phyloP scores from a whole-genome alignment of 2,797 vertebrate genomes.

The Melanotaenia maccullochi region DNA sequence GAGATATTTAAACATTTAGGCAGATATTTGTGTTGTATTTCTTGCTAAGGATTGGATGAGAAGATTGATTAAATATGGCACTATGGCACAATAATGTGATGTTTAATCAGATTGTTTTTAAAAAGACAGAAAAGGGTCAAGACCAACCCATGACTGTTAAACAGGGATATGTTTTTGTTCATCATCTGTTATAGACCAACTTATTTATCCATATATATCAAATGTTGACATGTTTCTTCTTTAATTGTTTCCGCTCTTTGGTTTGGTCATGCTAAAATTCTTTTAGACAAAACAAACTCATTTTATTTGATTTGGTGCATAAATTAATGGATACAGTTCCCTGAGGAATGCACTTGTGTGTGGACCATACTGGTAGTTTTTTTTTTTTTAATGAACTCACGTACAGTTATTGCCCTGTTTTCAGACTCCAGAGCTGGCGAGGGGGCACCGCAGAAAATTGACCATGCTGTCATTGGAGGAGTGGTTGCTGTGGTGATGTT shows the following conservation, averaged over 20 bases:
- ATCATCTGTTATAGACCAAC: background rate
- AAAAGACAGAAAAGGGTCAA: background rate
- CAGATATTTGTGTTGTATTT: background rate
- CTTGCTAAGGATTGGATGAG: too few relatives aligned
- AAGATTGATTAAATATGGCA: too few relatives aligned
- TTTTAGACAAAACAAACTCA: conserved; percentile 46
- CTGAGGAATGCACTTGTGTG: conserved; percentile 22
- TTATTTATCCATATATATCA: conserved; percentile 21
- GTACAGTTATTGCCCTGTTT: conserved; percentile 64
- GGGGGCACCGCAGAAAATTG: conserved; percentile 90
- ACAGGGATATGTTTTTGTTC: too few relatives aligned
- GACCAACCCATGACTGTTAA: background rate
- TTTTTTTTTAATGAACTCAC: conserved; percentile 50
- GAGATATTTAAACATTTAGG: background rate
- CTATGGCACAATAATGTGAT: background rate
- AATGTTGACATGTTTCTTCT: conserved; percentile 12
- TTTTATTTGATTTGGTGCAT: conserved; percentile 45
- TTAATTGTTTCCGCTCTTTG: background rate
- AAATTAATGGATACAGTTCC: conserved; percentile 28
- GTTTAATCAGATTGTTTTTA: background rate
- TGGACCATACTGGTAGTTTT: conserved; percentile 7
- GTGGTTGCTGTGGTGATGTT: conserved; percentile 99
- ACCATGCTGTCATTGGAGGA: conserved; percentile 97
- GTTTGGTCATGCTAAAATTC: conserved; percentile 48
- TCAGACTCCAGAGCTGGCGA: conserved; percentile 95